Conservation (phyloP, 2,888 invertebrate species). For the Julus scanicus region DNA sequence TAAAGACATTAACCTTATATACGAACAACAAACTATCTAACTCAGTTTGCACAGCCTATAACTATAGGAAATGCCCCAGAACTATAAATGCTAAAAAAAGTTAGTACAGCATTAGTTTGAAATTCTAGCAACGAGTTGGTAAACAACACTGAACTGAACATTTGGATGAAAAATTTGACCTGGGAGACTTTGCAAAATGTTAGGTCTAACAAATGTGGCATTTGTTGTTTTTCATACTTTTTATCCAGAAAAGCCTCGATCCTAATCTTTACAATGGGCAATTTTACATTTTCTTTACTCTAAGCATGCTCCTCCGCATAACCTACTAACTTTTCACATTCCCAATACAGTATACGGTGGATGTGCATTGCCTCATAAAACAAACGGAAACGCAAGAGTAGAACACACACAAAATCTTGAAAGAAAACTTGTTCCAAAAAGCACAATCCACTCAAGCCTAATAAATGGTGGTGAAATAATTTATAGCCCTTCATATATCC, state of each 20-base stretch:
- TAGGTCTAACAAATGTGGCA: neutral
- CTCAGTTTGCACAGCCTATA: neutral
- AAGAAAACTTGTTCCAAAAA: neutral
- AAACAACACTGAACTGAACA: too few species aligned
- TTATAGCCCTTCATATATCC: constrained; percentile 20
- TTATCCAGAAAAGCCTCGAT: neutral
- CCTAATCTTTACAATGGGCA: neutral
- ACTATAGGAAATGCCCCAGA: neutral
- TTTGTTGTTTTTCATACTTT: neutral
- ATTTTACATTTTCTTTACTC: neutral
- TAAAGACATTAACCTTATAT: neutral
- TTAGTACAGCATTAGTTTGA: too few species aligned
- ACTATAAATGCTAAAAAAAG: neutral
- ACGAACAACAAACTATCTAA: neutral
- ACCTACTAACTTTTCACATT: constrained; percentile 7
- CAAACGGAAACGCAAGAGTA: neutral
- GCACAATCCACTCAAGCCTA: constrained; percentile 28
- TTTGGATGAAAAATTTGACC: neutral
- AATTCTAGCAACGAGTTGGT: too few species aligned
- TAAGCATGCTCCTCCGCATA: neutral
- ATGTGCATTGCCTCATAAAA: neutral
- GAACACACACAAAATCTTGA: neutral
- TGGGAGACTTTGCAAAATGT: neutral
- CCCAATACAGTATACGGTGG: neutral
- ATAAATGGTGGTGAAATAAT: constrained; percentile 6